These are phyloP conservation scores for Holacanthus passer DNA, from an alignment of 2,113 vertebrate genomes.

Conservation along the genomic window DNA sequence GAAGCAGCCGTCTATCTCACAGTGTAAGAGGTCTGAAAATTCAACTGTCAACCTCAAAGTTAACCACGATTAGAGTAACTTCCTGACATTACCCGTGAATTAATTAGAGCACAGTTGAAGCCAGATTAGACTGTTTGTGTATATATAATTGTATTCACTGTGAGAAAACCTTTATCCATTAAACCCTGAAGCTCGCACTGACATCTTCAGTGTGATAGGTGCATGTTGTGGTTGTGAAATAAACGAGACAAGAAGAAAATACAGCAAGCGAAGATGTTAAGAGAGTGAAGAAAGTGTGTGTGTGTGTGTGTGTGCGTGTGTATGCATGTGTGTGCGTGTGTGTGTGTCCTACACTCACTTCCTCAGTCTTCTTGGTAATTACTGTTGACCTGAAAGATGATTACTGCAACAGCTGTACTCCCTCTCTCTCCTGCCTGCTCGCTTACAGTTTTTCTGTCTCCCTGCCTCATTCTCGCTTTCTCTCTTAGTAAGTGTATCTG, in stretches of 20 bases:
- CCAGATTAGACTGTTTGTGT: slow-evolving; percentile 41
- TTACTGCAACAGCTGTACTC: slow-evolving; percentile 70
- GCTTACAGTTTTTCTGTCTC: slow-evolving; percentile 50
- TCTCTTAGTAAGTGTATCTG: slow-evolving; percentile 6
- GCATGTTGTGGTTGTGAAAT: slow-evolving; percentile 54
- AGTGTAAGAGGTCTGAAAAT: slow-evolving; percentile 28
- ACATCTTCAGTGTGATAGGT: slow-evolving; percentile 55
- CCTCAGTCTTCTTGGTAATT: slow-evolving; percentile 71
- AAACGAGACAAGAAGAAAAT: slow-evolving; percentile 59
- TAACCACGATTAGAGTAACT: slow-evolving; percentile 46
- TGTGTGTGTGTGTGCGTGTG: slow-evolving; percentile 4
- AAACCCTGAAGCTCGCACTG: slow-evolving; percentile 29
- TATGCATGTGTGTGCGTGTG: slow-evolving; percentile 44
- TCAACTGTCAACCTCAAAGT: slow-evolving; percentile 27
- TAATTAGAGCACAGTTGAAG: slow-evolving; percentile 49
- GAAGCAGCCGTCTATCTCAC: neutral
- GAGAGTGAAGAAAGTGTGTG: slow-evolving; percentile 22
- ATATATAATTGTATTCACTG: slow-evolving; percentile 34
- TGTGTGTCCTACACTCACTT: slow-evolving; percentile 31
- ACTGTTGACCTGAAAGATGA: slow-evolving; percentile 79
- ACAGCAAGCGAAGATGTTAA: slow-evolving; percentile 28
- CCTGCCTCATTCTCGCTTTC: slow-evolving; percentile 15
- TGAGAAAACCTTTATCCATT: slow-evolving; percentile 46
- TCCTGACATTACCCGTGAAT: slow-evolving; percentile 56
- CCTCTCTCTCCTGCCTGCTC: slow-evolving; percentile 29